Evolutionary conservation across 2,113 vertebrate genomes (phyloP), one percentile per base, ranked within the genome.

Genomic region (Microtus montanus): DNA sequence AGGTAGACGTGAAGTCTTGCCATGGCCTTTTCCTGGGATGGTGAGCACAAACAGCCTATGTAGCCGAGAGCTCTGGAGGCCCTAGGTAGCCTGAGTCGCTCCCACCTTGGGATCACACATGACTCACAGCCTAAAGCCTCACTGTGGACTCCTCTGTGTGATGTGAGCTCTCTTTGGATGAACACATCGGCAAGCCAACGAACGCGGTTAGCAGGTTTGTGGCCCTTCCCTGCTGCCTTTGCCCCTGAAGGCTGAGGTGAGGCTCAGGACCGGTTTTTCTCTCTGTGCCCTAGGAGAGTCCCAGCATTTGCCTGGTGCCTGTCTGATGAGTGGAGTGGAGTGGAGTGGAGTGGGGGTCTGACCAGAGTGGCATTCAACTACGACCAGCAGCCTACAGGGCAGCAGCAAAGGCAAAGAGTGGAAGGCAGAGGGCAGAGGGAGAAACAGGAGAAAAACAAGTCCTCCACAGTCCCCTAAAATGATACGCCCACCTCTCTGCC

Each of bases 171-270:
- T 85, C 89, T 90, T 91, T 94, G 80, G 95, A 77, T 38, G 61
- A 19, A 85, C 61, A 77, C 38, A 91, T 4, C 49, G 52, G 92
- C 78, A 74, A 96, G 73, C 68, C 88, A 96, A 97, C 63, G 68
- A 96, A 97, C 78, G 73, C 63, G 82, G 91, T 78, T 33, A 92
- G 83, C 95, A 96, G 95, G 92, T 82, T 87, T 92, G 78, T 28
- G 38, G 91, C 95, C 88, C 66, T 89, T 92, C 94, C 94, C 94
- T 92, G n/a, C 4, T 80, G 92, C 92, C 77, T 95, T 41, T 78
- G 77, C 73, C 61, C 80, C 85, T 91, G 1, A 30, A 95, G 95
- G 79, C 87, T 38, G 15, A 92, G 89, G 73, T 58, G 41, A 95
- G 75, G 91, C 87, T 86, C 4, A 68, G 80, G 90, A 93, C 84